Percentiles rank a stretch among this genome's conserved stretches.
Evolutionary conservation across 2,797 vertebrate species (phyloP).

Genomic region (Thunnus albacares): DNA sequence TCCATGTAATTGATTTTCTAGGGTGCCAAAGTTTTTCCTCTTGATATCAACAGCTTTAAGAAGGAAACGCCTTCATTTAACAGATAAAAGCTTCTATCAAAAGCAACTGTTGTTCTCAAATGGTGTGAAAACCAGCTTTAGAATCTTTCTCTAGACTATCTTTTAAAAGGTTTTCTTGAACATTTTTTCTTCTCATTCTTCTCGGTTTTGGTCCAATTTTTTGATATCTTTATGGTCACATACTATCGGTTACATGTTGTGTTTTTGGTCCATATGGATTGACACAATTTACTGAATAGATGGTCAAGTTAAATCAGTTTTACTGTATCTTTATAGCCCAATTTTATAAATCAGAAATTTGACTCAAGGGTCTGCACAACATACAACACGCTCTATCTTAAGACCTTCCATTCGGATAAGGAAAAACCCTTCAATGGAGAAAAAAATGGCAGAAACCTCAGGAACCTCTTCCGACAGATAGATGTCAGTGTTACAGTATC

Average conservation of each 20-base stretch:
- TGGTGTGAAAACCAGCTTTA: conserved; percentile 41
- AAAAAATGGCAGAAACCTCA: no score
- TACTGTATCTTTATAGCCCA: no score
- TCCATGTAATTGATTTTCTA: conserved; percentile 79
- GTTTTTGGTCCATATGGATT: neutral
- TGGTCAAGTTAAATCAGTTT: no score
- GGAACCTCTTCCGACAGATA: no score
- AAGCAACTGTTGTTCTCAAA: conserved; percentile 32
- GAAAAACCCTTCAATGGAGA: no score
- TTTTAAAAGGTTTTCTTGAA: conserved; percentile 13
- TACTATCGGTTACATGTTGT: neutral
- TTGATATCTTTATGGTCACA: conserved; percentile 11
- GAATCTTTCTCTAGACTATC: conserved; percentile 21
- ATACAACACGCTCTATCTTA: no score
- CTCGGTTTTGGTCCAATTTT: conserved; percentile 11
- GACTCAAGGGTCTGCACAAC: no score
- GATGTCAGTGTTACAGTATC: neutral
- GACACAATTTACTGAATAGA: no score
- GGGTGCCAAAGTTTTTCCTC: conserved; percentile 66
- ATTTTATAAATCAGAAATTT: no score
- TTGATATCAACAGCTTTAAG: conserved; percentile 57
- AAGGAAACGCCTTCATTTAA: conserved; percentile 62
- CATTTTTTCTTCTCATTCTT: conserved; percentile 7
- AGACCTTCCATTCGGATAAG: no score
- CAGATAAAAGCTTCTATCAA: conserved; percentile 46